Base-by-base conservation (phyloP, 2,888 invertebrate species). In the Monoplex corrugatus region DNA sequence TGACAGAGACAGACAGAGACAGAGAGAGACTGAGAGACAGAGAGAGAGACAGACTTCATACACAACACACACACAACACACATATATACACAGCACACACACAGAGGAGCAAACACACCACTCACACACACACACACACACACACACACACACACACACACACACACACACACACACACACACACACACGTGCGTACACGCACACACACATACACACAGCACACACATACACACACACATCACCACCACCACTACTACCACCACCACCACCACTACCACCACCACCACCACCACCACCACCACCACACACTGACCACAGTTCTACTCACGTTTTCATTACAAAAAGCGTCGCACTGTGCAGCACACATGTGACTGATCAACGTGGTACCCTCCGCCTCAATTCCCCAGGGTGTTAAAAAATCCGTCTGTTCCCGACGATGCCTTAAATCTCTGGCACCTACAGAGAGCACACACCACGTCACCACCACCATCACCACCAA, bases 261-360 rank as follows among this genome's bases (percentile, higher is more conserved):
- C 1, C 50, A 10, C 50, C 0, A 68, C 16, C 68, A 10, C 13
- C 19, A 68, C 68, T 19, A 5, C 16, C 75, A 35, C 75, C n/a
- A 10, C 50, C 50, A 0, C 50, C 50, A 10, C 1, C 50, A 10
- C 50, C 0, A 68, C 16, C 68, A 10, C 13, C 19, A 68, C 68
- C 10, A 5, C 16, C 75, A 35, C 75, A 75, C 75, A 75, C 35
- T 16, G 35, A 75, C 75, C 68, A n/a, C 68, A 68, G 32, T 38
- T 35, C 68, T 28, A 63, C 43, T 50, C 43, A 80, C 91, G 89
- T 90, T 84, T 68, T 92, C 93, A 35, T 91, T 87, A 86, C 92
- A 92, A 10, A 93, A 86, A 0, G 93, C 92, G 85, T 92, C 92
- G 88, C 93, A 93, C 86, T 93, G 93, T 0, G 92, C 93, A 13